These are phyloP conservation scores for Jordanella pulchra DNA, from an alignment of 2,797 vertebrate species.

Conservation along the genomic window DNA sequence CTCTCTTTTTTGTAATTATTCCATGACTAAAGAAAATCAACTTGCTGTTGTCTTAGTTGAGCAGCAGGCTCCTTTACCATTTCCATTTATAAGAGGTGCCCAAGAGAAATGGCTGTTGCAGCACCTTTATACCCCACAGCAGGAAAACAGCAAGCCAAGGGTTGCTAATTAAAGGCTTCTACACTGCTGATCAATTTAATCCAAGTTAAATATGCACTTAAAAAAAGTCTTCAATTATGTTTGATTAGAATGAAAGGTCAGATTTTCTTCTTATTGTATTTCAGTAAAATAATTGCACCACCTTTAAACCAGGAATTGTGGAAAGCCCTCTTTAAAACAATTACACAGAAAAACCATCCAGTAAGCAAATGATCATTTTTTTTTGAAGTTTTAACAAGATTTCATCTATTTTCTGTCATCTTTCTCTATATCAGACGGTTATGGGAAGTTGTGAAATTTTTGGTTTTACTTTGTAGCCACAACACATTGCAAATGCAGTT, in stretches of 20 bases:
- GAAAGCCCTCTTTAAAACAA: not conserved
- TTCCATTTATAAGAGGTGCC: not conserved
- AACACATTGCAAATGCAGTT: too few species aligned
- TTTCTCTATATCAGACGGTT: not conserved
- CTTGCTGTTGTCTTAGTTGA: not conserved
- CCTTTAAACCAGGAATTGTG: not conserved
- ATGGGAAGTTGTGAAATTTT: not conserved
- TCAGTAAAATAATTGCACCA: not conserved
- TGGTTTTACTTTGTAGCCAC: not conserved
- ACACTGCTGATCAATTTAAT: not conserved
- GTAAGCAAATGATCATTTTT: too few species aligned
- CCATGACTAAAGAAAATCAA: not conserved
- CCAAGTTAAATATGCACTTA: not conserved
- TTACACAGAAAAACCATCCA: not conserved
- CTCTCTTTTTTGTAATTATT: not conserved
- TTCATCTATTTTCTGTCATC: not conserved
- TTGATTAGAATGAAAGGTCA: not conserved
- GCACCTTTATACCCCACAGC: not conserved
- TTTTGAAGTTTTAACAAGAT: not conserved
- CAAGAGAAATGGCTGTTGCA: not conserved
- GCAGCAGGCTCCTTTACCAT: not conserved
- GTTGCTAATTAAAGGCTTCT: not conserved
- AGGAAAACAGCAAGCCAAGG: not conserved
- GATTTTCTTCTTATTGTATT: not conserved
- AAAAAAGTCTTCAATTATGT: not conserved